A percentile compares a stretch with the other conserved stretches of the same genome.
Conservation (phyloP, 2,888 invertebrate genomes). For the Xanthostigma xanthostigma region DNA sequence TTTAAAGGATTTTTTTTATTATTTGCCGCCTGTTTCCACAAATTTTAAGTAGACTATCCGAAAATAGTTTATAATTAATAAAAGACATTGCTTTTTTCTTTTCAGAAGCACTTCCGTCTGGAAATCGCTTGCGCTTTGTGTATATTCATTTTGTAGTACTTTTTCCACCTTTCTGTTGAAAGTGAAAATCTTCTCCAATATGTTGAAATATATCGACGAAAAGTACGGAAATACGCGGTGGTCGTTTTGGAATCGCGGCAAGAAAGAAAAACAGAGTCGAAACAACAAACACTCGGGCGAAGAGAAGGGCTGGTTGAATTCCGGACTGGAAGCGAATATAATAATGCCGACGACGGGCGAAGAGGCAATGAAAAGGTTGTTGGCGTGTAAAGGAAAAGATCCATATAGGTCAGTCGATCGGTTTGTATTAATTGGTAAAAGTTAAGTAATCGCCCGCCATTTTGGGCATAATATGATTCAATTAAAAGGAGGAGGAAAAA, state of each 20-base stretch:
- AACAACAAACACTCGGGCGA: slow-evolving; percentile 3
- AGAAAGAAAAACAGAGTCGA: slow-evolving; percentile 5
- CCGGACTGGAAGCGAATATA: slow-evolving; percentile 54
- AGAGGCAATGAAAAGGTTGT: slow-evolving; percentile 84
- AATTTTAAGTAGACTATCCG: no score
- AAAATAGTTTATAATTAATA: no score
- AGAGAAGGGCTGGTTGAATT: slow-evolving; percentile 24
- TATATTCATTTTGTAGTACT: slow-evolving; percentile 33
- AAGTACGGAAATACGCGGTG: slow-evolving; percentile 41
- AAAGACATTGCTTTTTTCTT: slow-evolving; percentile 7
- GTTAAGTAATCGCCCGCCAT: no score
- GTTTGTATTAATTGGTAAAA: no score
- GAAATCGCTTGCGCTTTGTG: slow-evolving; percentile 27
- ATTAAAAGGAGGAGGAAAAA: no score
- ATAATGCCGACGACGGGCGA: slow-evolving; percentile 79
- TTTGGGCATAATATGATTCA: no score
- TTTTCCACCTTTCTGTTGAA: slow-evolving; percentile 33
- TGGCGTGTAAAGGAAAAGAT: slow-evolving; percentile 90
- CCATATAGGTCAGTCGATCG: slow-evolving; percentile 58
- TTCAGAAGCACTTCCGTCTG: slow-evolving; percentile 16
- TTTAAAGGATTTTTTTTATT: no score
- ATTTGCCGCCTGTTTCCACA: no score
- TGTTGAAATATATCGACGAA: slow-evolving; percentile 35
- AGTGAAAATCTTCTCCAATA: slow-evolving; percentile 30
- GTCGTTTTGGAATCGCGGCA: slow-evolving; percentile 34